Evolutionary conservation across 2,888 invertebrate species (phyloP).

Genomic region (Clivina fossor): DNA sequence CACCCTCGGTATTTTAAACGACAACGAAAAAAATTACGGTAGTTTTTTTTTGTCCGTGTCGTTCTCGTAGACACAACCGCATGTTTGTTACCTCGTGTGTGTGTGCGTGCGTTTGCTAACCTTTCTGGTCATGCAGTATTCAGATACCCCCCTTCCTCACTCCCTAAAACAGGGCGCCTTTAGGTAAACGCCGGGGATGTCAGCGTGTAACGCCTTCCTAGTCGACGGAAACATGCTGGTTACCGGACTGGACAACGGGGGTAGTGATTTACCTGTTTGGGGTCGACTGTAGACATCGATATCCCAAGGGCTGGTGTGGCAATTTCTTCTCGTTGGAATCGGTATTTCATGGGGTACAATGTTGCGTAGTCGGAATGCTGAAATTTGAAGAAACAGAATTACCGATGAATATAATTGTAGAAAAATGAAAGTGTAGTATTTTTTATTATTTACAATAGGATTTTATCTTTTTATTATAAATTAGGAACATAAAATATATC

Average conservation of each 20-base stretch:
- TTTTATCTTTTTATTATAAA: too few species aligned
- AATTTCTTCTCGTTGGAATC: too few species aligned
- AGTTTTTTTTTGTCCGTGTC: constrained; percentile 17
- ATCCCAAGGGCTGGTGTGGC: constrained; percentile 31
- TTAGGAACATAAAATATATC: too few species aligned
- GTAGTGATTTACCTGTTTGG: constrained; percentile 30
- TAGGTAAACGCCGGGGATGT: constrained; percentile 7
- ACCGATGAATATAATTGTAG: too few species aligned
- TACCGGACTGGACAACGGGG: constrained; percentile 1
- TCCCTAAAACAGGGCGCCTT: background rate
- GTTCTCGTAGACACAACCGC: background rate
- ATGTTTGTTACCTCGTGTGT: constrained; percentile 1
- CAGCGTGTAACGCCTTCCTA: constrained; percentile 1
- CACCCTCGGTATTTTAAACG: too few species aligned
- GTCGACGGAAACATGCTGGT: constrained; percentile 3
- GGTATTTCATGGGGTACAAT: too few species aligned
- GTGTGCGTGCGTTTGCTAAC: constrained; percentile 17
- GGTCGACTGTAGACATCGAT: constrained; percentile 32
- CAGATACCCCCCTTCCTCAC: background rate
- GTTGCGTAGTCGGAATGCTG: too few species aligned
- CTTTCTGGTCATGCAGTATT: constrained; percentile 17
- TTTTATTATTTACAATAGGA: too few species aligned
- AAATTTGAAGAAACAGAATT: too few species aligned
- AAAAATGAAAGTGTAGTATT: too few species aligned
- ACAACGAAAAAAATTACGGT: constrained; percentile 21